A percentile compares a stretch with the other conserved stretches of the same genome.
Conservation (phyloP, 1,140 invertebrate species). For the Formica selysi region DNA sequence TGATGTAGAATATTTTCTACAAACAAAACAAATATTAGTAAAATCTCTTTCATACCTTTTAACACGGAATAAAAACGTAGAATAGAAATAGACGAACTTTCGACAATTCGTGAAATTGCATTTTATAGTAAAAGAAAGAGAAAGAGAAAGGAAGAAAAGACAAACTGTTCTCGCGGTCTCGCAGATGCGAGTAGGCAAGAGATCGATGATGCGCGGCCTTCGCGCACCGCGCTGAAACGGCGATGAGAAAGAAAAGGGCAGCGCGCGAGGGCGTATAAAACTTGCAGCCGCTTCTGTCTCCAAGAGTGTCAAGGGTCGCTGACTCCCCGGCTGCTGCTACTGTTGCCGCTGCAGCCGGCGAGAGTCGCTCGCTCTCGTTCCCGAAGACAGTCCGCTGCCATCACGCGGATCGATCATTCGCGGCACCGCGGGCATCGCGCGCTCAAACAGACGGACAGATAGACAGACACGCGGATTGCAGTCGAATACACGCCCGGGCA, state of each 20-base stretch:
- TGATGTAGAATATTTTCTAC: background rate
- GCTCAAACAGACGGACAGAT: slow-evolving; percentile 21
- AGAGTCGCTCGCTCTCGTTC: slow-evolving; percentile 34
- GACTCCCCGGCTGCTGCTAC: slow-evolving; percentile 63
- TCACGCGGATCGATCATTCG: slow-evolving; percentile 67
- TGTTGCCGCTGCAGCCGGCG: background rate
- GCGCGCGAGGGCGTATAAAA: slow-evolving; percentile 67
- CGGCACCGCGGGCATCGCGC: slow-evolving; percentile 44
- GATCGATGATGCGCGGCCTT: slow-evolving; percentile 69
- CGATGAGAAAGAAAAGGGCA: slow-evolving; percentile 54
- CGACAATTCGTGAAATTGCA: background rate
- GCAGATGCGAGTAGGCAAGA: slow-evolving; percentile 17
- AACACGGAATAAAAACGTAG: background rate
- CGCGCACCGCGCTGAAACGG: slow-evolving; percentile 38
- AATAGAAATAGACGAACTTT: slow-evolving; percentile 11
- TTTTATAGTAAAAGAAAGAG: background rate
- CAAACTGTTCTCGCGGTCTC: background rate
- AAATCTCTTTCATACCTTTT: background rate
- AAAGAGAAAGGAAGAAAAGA: background rate
- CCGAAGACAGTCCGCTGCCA: slow-evolving; percentile 55
- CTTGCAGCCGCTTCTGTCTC: slow-evolving; percentile 72
- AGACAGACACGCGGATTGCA: slow-evolving; percentile 57
- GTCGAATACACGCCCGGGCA: slow-evolving; percentile 44
- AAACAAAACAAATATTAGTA: background rate
- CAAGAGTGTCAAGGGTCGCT: slow-evolving; percentile 74